Percentiles rank a stretch among this genome's conserved stretches.
Conservation (phyloP, 2,888 invertebrate genomes). For the Mythimna albipuncta region DNA sequence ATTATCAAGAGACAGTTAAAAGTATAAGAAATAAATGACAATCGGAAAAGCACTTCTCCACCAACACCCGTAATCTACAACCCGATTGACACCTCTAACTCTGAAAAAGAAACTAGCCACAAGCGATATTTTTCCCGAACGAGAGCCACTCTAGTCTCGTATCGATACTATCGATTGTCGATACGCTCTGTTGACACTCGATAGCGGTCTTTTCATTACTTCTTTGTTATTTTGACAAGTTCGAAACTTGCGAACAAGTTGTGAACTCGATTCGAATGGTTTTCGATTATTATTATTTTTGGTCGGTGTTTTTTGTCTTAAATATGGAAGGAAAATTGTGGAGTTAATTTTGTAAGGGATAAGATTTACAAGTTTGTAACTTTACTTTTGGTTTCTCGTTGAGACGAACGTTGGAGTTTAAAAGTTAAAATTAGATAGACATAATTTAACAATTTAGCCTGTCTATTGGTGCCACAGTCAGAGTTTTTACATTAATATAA, state of each 20-base stretch:
- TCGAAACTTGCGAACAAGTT: conserved; percentile 47
- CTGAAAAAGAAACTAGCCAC: conserved; percentile 50
- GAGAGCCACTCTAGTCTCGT: conserved; percentile 38
- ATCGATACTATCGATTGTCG: conserved; percentile 59
- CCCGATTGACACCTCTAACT: conserved; percentile 54
- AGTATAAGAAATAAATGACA: conserved; percentile 16
- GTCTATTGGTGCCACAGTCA: not conserved
- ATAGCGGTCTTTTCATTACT: conserved; percentile 61
- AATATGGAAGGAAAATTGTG: conserved; percentile 6
- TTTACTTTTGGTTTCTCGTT: conserved; percentile 14
- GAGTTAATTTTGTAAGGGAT: conserved; percentile 14
- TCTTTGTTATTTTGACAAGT: conserved; percentile 63
- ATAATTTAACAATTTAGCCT: conserved; percentile 17
- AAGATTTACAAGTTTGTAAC: conserved; percentile 24
- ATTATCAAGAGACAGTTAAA: not conserved
- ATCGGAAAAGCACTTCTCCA: not conserved
- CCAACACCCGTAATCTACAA: conserved; percentile 33
- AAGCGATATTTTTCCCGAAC: conserved; percentile 57
- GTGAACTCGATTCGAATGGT: conserved; percentile 34
- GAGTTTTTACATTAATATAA: not conserved
- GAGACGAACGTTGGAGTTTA: conserved; percentile 6
- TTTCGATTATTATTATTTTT: conserved; percentile 40
- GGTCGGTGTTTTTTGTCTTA: conserved; percentile 24
- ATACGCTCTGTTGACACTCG: conserved; percentile 59
- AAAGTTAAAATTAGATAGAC: not conserved